A percentile compares a stretch with the other conserved stretches of the same genome.
Evolutionary conservation across 2,113 vertebrate species (phyloP).

Genomic region (Zosterops hypoxanthus): DNA sequence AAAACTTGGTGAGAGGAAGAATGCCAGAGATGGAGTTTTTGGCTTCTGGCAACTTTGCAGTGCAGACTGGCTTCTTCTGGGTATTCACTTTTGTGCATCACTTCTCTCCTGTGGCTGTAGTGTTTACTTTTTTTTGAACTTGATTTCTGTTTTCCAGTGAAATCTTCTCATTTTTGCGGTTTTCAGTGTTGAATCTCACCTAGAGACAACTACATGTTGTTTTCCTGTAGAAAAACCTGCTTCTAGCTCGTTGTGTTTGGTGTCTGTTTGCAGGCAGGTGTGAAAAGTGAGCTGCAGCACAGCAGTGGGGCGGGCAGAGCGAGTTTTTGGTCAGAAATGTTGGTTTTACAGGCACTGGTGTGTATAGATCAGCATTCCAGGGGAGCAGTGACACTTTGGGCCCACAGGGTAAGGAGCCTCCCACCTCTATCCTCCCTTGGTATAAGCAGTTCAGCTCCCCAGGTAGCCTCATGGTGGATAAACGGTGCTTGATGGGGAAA

Average conservation of each 20-base stretch:
- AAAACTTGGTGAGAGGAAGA: not conserved
- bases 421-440: not conserved
- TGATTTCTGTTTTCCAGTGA: constrained; percentile 20
- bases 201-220: not conserved
- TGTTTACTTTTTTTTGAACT: not conserved
- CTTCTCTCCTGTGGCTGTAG: not conserved
- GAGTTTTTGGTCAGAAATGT: not conserved
- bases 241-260: not conserved
- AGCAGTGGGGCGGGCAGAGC: not conserved
- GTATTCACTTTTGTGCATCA: not conserved
- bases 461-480: not conserved
- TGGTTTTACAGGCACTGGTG: not conserved
- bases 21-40: not conserved
- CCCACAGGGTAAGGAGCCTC: constrained; percentile 31
- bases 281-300: not conserved
- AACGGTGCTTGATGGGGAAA: not conserved
- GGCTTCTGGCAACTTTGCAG: not conserved
- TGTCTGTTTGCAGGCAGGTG: not conserved
- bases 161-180: constrained; percentile 24
- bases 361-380: not conserved
- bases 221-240: constrained; percentile 38
- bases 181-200: constrained; percentile 25
- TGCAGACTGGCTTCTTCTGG: not conserved
- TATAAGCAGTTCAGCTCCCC: not conserved
- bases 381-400: not conserved